A percentile compares a stretch with the other conserved stretches of the same genome.
Conservation (phyloP, 2,113 vertebrate genomes). For the Myrmecophaga tridactyla region DNA sequence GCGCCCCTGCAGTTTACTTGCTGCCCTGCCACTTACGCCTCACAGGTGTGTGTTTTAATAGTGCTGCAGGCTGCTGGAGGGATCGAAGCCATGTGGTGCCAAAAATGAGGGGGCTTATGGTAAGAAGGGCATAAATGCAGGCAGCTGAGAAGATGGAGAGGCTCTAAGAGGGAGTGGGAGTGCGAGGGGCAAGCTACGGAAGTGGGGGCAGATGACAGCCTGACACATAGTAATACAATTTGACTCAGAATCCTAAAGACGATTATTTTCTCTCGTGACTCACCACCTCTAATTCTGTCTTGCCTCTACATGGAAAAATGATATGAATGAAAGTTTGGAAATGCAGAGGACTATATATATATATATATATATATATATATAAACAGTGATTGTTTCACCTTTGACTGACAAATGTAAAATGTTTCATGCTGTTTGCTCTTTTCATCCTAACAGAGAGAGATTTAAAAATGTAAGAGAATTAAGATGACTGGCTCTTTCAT, state of each 20-base stretch:
- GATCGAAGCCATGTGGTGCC: background rate
- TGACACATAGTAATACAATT: background rate
- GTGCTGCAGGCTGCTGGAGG: background rate
- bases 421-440: background rate
- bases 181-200: background rate
- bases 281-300: constrained; percentile 40
- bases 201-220: background rate
- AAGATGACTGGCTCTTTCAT: background rate
- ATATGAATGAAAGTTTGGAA: background rate
- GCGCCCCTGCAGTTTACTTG: background rate
- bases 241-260: constrained; percentile 30
- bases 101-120: background rate
- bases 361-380: background rate
- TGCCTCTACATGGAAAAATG: constrained; percentile 1
- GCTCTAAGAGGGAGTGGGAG: accelerated
- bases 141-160: accelerated
- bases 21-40: background rate
- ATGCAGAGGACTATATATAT: background rate
- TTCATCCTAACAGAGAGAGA: background rate
- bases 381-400: background rate
- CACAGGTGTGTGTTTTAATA: background rate
- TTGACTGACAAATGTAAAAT: constrained; percentile 13
- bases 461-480: background rate
- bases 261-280: constrained; percentile 66
- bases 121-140: background rate